phyloP scores from a whole-genome alignment of 2,888 invertebrate genomes.

The Polydrusus cervinus region DNA sequence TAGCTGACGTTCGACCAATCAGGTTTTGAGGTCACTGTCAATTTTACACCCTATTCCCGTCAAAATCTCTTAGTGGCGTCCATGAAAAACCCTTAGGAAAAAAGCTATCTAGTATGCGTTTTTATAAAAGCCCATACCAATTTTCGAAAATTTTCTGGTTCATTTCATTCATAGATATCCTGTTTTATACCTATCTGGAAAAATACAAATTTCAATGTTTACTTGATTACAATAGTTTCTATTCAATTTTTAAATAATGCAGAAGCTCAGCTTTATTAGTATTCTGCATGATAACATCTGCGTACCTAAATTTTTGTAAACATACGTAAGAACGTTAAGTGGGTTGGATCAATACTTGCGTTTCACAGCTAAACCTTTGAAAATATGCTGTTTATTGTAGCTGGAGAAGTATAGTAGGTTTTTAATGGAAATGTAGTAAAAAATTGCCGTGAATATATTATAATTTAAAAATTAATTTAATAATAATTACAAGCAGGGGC shows the following conservation, averaged over 20 bases:
- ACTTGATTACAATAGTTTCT: background rate
- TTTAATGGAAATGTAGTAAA: slow-evolving; percentile 5
- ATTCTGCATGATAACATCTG: slow-evolving; percentile 44
- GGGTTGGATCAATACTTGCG: slow-evolving; percentile 42
- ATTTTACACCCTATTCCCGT: too few species aligned
- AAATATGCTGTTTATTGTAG: slow-evolving; percentile 10
- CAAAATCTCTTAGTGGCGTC: too few species aligned
- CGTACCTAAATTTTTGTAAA: slow-evolving; percentile 38
- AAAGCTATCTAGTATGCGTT: too few species aligned
- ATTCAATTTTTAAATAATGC: slow-evolving; percentile 32
- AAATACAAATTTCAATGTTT: background rate
- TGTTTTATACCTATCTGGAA: too few species aligned
- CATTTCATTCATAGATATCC: too few species aligned
- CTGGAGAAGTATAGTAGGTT: background rate
- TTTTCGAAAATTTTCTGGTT: too few species aligned
- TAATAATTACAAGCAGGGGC: too few species aligned
- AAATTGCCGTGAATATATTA: background rate
- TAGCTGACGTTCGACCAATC: too few species aligned
- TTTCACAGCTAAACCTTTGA: slow-evolving; percentile 17
- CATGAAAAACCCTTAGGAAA: too few species aligned
- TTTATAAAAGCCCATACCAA: too few species aligned
- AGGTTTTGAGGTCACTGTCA: too few species aligned
- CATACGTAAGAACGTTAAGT: slow-evolving; percentile 28
- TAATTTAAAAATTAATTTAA: background rate
- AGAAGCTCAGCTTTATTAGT: slow-evolving; percentile 32